Conservation (phyloP, 2,113 vertebrate species). For the Cromileptes altivelis region DNA sequence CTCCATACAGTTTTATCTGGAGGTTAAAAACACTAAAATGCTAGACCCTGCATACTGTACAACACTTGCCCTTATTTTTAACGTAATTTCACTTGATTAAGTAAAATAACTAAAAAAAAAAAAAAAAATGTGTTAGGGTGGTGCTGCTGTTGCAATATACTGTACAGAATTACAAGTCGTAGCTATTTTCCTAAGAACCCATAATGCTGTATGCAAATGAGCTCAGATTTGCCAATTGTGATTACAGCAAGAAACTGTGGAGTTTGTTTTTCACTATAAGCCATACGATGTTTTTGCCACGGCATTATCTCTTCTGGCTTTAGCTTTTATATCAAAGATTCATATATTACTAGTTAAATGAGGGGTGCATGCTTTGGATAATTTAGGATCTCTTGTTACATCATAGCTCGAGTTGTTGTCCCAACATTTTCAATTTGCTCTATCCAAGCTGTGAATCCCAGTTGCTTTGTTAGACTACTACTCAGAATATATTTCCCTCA, state of each 20-base stretch:
- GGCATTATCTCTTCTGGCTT: constrained; percentile 2
- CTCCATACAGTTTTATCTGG: constrained; percentile 4
- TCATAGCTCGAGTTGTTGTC: constrained; percentile 2
- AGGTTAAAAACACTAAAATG: constrained; percentile 15
- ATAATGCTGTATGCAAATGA: neutral
- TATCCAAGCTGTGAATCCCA: constrained; percentile 32
- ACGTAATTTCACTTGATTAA: neutral
- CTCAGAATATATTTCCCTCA: constrained; percentile 33
- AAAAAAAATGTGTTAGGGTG: neutral
- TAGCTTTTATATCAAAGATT: constrained; percentile 7
- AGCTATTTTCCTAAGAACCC: neutral
- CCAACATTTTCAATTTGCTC: constrained; percentile 27
- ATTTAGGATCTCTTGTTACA: constrained; percentile 11
- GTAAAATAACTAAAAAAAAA: neutral
- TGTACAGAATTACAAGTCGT: neutral
- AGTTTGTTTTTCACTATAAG: neutral
- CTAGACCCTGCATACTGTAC: neutral
- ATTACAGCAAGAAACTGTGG: neutral
- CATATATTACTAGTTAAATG: constrained; percentile 2
- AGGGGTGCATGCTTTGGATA: constrained; percentile 1
- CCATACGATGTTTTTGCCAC: neutral
- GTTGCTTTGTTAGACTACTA: constrained; percentile 27
- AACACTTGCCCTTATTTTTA: neutral
- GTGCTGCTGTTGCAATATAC: neutral
- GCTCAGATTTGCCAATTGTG: neutral